Evolutionary conservation across 2,888 invertebrate genomes (phyloP).

Genomic region (Lasioglossum figueresi): DNA sequence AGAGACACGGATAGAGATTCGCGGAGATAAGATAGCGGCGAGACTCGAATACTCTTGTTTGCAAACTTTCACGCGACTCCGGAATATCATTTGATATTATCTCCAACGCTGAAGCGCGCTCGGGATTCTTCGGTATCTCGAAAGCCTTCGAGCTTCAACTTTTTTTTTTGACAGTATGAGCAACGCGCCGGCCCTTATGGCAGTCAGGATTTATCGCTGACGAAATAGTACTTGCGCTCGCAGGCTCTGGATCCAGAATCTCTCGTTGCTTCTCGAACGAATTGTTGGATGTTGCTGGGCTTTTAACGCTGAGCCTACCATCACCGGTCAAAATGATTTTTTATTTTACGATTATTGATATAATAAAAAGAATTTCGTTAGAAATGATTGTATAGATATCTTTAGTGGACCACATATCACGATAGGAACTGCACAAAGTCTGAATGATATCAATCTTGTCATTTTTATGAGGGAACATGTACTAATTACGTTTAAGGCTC

Average conservation of each 20-base stretch:
- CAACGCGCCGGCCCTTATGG: neutral
- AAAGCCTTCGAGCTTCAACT: neutral
- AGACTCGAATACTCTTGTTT: slow-evolving; percentile 5
- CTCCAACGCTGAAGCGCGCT: neutral
- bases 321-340: too few relatives aligned
- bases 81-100: slow-evolving; percentile 16
- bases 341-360: too few relatives aligned
- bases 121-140: slow-evolving; percentile 11
- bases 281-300: neutral
- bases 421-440: too few relatives aligned
- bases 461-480: too few relatives aligned
- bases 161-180: neutral
- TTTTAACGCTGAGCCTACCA: too few relatives aligned
- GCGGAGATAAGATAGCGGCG: neutral
- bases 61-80: slow-evolving; percentile 14
- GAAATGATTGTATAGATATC: too few relatives aligned
- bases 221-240: neutral
- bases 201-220: neutral
- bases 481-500: too few relatives aligned
- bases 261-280: neutral
- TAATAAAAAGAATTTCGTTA: too few relatives aligned
- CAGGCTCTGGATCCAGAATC: neutral
- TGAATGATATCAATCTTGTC: too few relatives aligned
- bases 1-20: slow-evolving; percentile 11
- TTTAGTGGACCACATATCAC: too few relatives aligned